A percentile compares a stretch with the other conserved stretches of the same genome.
Conservation (phyloP, 2,797 vertebrate genomes). For the Fistularia tabacaria region DNA sequence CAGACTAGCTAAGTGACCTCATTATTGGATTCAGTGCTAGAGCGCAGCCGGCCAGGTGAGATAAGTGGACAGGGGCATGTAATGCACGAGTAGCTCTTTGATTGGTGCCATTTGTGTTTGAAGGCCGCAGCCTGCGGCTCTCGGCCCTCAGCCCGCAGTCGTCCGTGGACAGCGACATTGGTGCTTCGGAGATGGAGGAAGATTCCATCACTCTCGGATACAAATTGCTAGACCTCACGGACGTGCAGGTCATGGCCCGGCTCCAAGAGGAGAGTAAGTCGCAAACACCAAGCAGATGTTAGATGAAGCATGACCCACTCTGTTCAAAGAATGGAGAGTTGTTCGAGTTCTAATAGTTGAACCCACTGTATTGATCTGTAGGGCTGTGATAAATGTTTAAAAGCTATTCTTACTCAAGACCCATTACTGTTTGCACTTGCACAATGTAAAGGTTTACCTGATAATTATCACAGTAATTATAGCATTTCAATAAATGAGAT, state of each 20-base stretch:
- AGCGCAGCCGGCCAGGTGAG: no score
- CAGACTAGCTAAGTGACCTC: neutral
- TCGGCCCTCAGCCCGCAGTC: conserved; percentile 82
- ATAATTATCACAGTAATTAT: no score
- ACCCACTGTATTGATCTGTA: no score
- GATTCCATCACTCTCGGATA: conserved; percentile 88
- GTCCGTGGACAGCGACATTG: conserved; percentile 82
- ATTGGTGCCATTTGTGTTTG: neutral
- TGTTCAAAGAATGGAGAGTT: no score
- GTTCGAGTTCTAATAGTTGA: no score
- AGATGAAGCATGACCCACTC: no score
- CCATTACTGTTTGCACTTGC: no score
- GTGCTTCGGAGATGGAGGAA: conserved; percentile 79
- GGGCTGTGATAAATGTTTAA: no score
- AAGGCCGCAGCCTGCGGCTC: conserved; percentile 60
- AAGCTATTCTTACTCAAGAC: no score
- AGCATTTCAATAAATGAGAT: no score
- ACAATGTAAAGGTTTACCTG: no score
- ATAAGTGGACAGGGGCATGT: neutral
- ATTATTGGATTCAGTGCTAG: no score
- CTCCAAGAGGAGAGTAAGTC: conserved; percentile 95
- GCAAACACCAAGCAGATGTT: neutral
- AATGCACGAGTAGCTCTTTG: neutral
- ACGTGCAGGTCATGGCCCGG: conserved; percentile 96
- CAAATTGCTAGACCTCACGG: conserved; percentile 91